These are phyloP conservation scores for Elachura formosa DNA, from an alignment of 2,113 vertebrate genomes.

Conservation along the genomic window DNA sequence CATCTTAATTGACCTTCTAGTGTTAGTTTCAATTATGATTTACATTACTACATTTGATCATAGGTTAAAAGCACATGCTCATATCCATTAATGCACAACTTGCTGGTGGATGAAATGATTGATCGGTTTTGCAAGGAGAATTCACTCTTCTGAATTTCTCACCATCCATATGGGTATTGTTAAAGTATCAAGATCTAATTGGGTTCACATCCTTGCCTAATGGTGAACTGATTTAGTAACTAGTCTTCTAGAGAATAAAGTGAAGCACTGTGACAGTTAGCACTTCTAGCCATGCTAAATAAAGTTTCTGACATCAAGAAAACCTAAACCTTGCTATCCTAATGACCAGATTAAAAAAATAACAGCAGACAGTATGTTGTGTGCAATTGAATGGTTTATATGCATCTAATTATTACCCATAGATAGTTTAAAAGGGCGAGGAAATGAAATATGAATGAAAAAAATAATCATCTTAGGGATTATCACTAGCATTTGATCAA, in stretches of 20 bases:
- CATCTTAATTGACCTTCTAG: not conserved
- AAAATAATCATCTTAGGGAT: not conserved
- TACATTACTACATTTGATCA: not conserved
- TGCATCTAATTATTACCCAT: not conserved
- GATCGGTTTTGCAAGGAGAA: not conserved
- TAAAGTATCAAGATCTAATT: not conserved
- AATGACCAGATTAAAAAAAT: not conserved
- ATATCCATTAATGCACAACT: not conserved
- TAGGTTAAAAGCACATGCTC: not conserved
- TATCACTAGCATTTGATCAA: not conserved
- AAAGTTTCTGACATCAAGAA: not conserved
- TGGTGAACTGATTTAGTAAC: not conserved
- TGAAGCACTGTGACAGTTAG: not conserved
- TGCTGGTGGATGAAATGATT: not conserved
- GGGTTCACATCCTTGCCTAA: not conserved
- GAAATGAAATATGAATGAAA: not conserved
- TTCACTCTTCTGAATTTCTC: not conserved
- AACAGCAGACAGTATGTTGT: not conserved
- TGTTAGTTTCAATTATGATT: not conserved
- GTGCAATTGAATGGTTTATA: not conserved
- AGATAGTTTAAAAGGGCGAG: not conserved
- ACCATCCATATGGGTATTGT: not conserved
- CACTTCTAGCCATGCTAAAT: not conserved
- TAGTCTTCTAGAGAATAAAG: not conserved
- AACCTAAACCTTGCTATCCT: not conserved